Evolutionary conservation across 2,888 invertebrate genomes (phyloP), one percentile per base, ranked within the genome.

Genomic region (Phytoseiulus persimilis): DNA sequence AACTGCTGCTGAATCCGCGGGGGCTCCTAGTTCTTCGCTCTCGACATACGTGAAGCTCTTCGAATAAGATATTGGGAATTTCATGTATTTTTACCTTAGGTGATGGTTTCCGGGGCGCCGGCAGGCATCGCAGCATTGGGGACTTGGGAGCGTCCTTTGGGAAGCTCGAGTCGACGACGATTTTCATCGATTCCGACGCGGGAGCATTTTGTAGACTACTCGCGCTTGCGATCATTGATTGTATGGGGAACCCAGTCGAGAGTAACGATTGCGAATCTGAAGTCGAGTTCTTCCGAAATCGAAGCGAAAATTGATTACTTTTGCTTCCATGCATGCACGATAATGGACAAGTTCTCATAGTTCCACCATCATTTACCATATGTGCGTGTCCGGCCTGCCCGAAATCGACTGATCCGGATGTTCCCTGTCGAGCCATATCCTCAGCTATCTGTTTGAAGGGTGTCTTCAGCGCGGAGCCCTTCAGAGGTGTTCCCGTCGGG

Each of bases 381-480:
- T 14, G 14, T 28, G 65, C 2, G 28, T 3, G 65, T 14, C 65
- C 65, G 28, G 65, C 2, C 1, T 65, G 65, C 18, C 65, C 65
- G 18, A 65, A 65, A 65, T 14, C 28, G 2, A 14, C 65, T 65
- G 65, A 65, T 65, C 9, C 18, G 23, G 65, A 65, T 23, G 65
- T 14, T 23, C 65, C 65, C 28, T 65, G 65, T 28, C 87, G 32
- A 33, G 87, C 87, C 39, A 32, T 45, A 11, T 87, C 87, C 18
- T 32, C 32, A 33, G 87, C 87, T 31, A 87, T 87, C 23, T 87
- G 87, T 87, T 87, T 87, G 32, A 87, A 87, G 6, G 87, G 87
- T 33, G 87, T 87, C 18, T 45, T 31, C 5, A 87, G 87, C 45
- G 87, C 87, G 9, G 39, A 28, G 31, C 33, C 87, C 33, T 87